Conservation (phyloP, 2,888 invertebrate genomes). For the Idaea aversata region DNA sequence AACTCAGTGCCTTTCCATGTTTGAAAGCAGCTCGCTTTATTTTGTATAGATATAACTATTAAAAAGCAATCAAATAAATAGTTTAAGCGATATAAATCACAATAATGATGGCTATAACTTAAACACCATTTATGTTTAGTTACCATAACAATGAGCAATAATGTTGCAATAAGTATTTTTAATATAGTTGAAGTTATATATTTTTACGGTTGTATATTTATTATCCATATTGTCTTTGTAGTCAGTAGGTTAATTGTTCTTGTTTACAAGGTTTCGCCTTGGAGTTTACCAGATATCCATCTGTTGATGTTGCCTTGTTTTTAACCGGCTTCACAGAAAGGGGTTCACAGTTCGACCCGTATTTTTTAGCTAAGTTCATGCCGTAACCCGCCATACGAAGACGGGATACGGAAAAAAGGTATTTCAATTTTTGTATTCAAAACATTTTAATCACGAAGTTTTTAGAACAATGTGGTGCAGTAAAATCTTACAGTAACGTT, state of each 20-base stretch:
- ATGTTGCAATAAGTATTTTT: background rate
- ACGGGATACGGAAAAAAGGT: no score
- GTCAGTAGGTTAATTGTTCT: constrained; percentile 27
- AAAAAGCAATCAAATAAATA: no score
- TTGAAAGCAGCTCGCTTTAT: no score
- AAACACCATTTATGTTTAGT: no score
- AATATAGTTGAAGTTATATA: background rate
- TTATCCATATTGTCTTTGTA: background rate
- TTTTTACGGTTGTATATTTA: background rate
- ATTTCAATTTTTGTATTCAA: background rate
- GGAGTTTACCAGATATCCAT: background rate
- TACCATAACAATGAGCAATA: background rate
- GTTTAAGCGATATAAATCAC: no score
- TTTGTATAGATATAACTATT: no score
- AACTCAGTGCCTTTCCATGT: no score
- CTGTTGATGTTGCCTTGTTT: background rate
- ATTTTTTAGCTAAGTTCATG: no score
- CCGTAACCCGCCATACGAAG: no score
- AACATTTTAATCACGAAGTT: background rate
- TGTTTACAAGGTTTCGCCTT: constrained; percentile 21
- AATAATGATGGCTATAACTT: no score
- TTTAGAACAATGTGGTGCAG: background rate
- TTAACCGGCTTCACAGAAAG: no score
- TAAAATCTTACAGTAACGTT: background rate
- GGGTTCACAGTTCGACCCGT: no score